phyloP scores from a whole-genome alignment of 2,113 vertebrate species.

The Rhinoptilus africanus region DNA sequence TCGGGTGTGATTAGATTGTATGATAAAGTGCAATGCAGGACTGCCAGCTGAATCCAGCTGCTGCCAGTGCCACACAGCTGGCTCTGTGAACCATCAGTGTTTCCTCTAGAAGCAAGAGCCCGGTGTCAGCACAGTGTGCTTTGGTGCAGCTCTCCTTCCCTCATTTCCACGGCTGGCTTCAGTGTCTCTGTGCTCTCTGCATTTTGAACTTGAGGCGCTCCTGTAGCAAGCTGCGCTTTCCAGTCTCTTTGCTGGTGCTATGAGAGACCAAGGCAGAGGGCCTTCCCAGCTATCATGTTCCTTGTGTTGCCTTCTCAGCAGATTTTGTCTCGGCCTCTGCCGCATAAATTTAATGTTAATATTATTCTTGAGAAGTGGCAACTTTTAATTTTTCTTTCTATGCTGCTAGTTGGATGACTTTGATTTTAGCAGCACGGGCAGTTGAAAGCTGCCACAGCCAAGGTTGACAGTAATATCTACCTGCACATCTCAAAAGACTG shows the following conservation, averaged over 20 bases:
- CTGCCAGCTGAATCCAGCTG: neutral
- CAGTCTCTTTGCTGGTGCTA: neutral
- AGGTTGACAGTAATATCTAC: neutral
- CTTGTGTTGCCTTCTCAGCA: neutral
- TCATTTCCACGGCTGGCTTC: neutral
- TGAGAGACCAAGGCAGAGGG: neutral
- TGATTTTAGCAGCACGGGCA: neutral
- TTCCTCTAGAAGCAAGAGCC: neutral
- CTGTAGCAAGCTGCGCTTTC: neutral
- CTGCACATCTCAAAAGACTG: neutral
- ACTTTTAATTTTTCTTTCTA: neutral
- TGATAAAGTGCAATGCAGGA: neutral
- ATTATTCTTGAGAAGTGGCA: neutral
- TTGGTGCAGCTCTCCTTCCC: neutral
- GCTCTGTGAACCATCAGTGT: neutral
- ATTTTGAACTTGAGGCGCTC: neutral
- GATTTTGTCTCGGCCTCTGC: neutral
- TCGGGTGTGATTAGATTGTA: neutral
- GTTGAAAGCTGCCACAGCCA: neutral
- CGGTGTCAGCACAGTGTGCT: accelerated
- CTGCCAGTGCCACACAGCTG: neutral
- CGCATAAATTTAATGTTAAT: neutral
- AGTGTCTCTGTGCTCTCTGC: accelerated
- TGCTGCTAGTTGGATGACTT: neutral
- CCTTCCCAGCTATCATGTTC: neutral